These are phyloP conservation scores for Macaria liturata DNA, from an alignment of 2,888 invertebrate genomes.

Conservation along the genomic window DNA sequence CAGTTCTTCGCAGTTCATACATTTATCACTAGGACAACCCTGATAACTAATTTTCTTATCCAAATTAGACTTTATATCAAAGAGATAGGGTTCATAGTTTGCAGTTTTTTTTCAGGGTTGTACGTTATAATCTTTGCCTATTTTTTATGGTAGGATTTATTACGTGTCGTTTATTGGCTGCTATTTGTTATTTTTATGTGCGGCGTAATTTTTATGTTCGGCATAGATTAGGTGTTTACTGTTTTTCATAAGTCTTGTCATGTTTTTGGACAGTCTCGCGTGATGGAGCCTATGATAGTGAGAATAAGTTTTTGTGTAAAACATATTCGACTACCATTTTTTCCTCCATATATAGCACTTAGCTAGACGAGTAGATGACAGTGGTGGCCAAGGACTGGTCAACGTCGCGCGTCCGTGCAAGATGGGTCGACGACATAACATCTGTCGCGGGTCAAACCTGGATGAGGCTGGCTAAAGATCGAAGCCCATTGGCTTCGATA, in stretches of 20 bases:
- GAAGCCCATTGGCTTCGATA: too few relatives aligned
- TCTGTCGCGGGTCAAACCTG: too few relatives aligned
- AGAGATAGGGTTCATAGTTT: constrained; percentile 4
- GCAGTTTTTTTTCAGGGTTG: constrained; percentile 14
- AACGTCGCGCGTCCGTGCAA: too few relatives aligned
- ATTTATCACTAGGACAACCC: constrained; percentile 17
- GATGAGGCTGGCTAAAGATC: too few relatives aligned
- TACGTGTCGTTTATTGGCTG: constrained; percentile 37
- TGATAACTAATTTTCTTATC: constrained; percentile 12
- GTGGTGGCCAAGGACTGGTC: too few relatives aligned
- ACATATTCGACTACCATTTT: too few relatives aligned
- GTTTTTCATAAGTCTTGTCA: constrained; percentile 17
- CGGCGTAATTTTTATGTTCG: constrained; percentile 22
- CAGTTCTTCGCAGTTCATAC: constrained; percentile 14
- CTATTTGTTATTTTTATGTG: constrained; percentile 40
- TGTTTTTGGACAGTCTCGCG: constrained; percentile 1
- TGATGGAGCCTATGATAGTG: too few relatives aligned
- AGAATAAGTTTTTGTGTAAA: too few relatives aligned
- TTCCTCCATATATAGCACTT: too few relatives aligned
- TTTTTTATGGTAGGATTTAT: constrained; percentile 39
- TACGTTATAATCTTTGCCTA: constrained; percentile 35
- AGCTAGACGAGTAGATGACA: too few relatives aligned
- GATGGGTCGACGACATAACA: too few relatives aligned
- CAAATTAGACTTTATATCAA: constrained; percentile 10
- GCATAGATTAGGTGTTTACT: constrained; percentile 25